Evolutionary conservation across 2,888 invertebrate species (phyloP), one percentile per base, ranked within the genome.

Genomic region (Cantharis nigra): DNA sequence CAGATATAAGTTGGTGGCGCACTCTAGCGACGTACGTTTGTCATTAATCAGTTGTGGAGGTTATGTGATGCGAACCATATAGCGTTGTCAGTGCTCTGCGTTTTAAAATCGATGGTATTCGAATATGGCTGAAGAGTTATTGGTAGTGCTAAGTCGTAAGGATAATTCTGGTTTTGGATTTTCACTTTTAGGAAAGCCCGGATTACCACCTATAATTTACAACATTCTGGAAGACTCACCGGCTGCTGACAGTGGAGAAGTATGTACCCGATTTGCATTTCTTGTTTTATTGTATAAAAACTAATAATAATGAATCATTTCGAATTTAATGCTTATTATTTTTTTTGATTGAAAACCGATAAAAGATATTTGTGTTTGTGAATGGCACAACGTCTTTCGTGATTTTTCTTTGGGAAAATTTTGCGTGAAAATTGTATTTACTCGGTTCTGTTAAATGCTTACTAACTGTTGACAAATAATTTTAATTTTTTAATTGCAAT

Each of bases 181-280:
- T 91, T 96, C 96, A 85, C 91, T 97, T 86, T 92, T 97, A 87
- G 96, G 96, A 83, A 95, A 96, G 90, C 95, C 96, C 87, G 96
- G 96, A 89, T 93, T 96, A 90, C 97, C 97, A 88, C 97, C 96
- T 88, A 95, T 97, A 89, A 96, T 97, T 89, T 97, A 96, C 91
- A 94, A 96, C 91, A 96, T 97, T 88, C 93, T 96, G 88, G 96
- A 96, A 89, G 96, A 97, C 90, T 97, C 97, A 85, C 97, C 97
- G 89, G 97, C 97, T 83, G 96, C 96, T 85, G 94, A 95, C 88
- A 94, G 96, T 89, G 96, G 95, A 88, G 93, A 95, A 94, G 96
- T 96, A 91, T 92, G 92, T 78, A 78, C 69, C 18, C 28, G 70
- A 63, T 74, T 78, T 73, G 73, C 70, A 77, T 69, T 74, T 75